Conservation (phyloP, 2,113 vertebrate genomes). For the Fulica atra region DNA sequence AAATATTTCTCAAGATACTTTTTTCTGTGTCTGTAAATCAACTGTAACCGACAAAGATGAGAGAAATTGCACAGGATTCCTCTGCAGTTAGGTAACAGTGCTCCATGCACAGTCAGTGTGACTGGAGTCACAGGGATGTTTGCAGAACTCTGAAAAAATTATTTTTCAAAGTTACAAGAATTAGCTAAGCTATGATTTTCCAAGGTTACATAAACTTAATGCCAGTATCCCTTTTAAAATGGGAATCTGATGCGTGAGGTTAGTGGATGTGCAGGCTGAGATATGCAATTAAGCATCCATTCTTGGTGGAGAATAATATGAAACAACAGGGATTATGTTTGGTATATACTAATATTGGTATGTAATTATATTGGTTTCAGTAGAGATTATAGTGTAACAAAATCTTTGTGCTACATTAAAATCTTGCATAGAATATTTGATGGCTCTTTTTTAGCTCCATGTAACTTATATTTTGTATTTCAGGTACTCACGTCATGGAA, state of each 20-base stretch:
- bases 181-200: neutral
- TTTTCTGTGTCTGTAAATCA: neutral
- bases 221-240: neutral
- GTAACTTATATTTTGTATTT: neutral
- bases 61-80: neutral
- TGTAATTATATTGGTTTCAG: neutral
- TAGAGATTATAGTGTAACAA: neutral
- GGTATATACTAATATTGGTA: too few species aligned
- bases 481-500: constrained; percentile 99
- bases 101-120: too few species aligned
- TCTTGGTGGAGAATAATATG: neutral
- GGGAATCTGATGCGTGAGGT: neutral
- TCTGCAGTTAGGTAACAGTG: neutral
- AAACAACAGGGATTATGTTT: neutral
- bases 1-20: neutral
- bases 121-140: neutral
- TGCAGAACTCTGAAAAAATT: neutral
- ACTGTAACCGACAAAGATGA: neutral
- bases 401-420: neutral
- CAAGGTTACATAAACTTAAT: neutral
- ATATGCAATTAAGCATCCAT: neutral
- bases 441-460: neutral
- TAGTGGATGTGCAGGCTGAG: neutral
- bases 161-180: neutral
- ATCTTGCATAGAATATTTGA: neutral